Conservation (phyloP, 2,113 vertebrate genomes). For the Gavia stellata region DNA sequence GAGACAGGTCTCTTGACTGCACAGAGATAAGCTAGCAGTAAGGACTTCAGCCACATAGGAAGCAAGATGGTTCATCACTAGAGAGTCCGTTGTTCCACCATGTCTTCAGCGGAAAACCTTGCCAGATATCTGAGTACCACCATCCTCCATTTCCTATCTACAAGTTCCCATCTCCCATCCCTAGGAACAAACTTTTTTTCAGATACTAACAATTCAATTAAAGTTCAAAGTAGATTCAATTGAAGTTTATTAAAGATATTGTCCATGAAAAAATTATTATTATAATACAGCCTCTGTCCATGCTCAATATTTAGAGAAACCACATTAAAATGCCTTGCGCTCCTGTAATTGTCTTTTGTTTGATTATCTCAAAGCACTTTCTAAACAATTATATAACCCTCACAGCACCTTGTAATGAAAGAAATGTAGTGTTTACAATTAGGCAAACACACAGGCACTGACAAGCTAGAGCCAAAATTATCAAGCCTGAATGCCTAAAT, state of each 20-base stretch:
- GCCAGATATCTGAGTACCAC: too few species aligned
- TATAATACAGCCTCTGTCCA: not conserved
- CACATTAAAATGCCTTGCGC: not conserved
- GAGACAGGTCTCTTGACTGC: not conserved
- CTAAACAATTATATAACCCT: not conserved
- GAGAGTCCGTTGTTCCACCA: not conserved
- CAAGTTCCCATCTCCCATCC: not conserved
- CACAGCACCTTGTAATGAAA: not conserved
- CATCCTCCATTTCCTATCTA: not conserved
- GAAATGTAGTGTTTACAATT: not conserved
- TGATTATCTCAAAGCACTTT: not conserved
- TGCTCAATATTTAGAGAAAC: not conserved
- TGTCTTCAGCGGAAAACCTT: not conserved
- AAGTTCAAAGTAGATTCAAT: not conserved
- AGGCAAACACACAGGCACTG: not conserved
- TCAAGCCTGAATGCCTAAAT: not conserved
- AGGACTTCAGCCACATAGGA: not conserved
- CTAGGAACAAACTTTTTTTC: not conserved
- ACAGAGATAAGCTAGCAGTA: not conserved
- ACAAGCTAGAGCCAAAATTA: not conserved
- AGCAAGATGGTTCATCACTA: not conserved
- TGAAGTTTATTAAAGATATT: not conserved
- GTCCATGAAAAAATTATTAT: not conserved
- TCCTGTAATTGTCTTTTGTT: not conserved
- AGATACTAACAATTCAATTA: not conserved